These are phyloP conservation scores for Achroia grisella DNA, from an alignment of 1,140 invertebrate species.

Conservation along the genomic window DNA sequence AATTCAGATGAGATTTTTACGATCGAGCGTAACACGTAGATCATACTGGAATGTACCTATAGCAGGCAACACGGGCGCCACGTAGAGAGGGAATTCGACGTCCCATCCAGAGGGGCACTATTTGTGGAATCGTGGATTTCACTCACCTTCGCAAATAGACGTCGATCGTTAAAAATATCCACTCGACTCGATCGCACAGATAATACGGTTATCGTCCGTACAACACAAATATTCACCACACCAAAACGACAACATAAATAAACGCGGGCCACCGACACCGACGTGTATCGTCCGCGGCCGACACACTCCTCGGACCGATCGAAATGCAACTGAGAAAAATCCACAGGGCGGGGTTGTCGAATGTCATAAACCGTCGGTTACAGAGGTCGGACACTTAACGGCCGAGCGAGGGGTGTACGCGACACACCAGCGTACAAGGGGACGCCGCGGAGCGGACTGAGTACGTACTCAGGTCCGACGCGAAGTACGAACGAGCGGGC, in stretches of 20 bases:
- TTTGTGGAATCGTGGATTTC: conserved; percentile 42
- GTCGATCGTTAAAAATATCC: conserved; percentile 62
- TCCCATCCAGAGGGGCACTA: conserved; percentile 24
- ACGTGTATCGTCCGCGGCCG: conserved; percentile 26
- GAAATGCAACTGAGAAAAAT: conserved; percentile 61
- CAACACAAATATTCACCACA: conserved; percentile 71
- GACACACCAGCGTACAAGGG: conserved; percentile 32
- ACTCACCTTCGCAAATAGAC: conserved; percentile 60
- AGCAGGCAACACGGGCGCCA: conserved; percentile 43
- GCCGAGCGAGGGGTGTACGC: conserved; percentile 19
- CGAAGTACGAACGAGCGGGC: conserved; percentile 8
- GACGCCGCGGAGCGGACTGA: conserved; percentile 58
- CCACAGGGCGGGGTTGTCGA: conserved; percentile 68
- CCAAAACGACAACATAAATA: conserved; percentile 72
- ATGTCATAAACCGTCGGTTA: conserved; percentile 63
- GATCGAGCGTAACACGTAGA: conserved; percentile 4
- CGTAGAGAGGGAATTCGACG: conserved; percentile 47
- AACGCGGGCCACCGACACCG: conserved; percentile 46
- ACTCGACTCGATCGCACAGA: conserved; percentile 61
- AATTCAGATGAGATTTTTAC: conserved; percentile 1
- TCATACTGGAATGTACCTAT: conserved; percentile 38
- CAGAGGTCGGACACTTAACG: conserved; percentile 59
- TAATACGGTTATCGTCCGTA: conserved; percentile 69
- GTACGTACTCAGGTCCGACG: no score
- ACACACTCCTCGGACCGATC: conserved; percentile 52